Evolutionary conservation across 2,797 vertebrate genomes (phyloP).

Genomic region (Neostethus bicornis): DNA sequence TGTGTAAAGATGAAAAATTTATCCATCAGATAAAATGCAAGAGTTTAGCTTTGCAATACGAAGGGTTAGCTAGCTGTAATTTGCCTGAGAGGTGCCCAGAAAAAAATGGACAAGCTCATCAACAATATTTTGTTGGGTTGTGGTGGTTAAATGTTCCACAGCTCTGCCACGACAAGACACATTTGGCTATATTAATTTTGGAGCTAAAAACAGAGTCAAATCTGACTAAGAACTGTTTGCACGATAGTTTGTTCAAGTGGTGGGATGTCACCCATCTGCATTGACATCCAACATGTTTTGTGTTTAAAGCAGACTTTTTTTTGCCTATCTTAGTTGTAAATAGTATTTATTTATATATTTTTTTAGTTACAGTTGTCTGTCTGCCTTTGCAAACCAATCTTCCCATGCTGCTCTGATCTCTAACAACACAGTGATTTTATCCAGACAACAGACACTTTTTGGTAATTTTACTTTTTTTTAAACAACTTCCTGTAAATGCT

Average conservation of each 20-base stretch:
- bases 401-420: not conserved
- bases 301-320: not conserved
- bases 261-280: not conserved
- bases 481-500: not conserved
- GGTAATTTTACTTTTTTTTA: not conserved
- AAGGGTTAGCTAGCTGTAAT: slow-evolving; percentile 47
- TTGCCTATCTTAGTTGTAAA: not conserved
- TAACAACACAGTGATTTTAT: not conserved
- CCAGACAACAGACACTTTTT: not conserved
- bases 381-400: not conserved
- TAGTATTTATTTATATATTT: not conserved
- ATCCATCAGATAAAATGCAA: too few relatives aligned
- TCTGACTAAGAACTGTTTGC: not conserved
- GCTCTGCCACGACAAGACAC: too few relatives aligned
- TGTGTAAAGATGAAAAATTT: too few relatives aligned
- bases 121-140: not conserved
- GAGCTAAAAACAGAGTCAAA: not conserved
- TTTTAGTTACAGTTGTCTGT: too few relatives aligned
- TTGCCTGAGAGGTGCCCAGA: slow-evolving; percentile 40
- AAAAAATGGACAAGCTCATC: not conserved
- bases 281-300: not conserved
- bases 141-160: not conserved
- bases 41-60: slow-evolving; percentile 7
- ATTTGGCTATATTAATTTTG: too few relatives aligned
- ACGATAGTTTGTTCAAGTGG: too few relatives aligned